Conservation (phyloP, 2,797 vertebrate species). For the Siniperca scherzeri region DNA sequence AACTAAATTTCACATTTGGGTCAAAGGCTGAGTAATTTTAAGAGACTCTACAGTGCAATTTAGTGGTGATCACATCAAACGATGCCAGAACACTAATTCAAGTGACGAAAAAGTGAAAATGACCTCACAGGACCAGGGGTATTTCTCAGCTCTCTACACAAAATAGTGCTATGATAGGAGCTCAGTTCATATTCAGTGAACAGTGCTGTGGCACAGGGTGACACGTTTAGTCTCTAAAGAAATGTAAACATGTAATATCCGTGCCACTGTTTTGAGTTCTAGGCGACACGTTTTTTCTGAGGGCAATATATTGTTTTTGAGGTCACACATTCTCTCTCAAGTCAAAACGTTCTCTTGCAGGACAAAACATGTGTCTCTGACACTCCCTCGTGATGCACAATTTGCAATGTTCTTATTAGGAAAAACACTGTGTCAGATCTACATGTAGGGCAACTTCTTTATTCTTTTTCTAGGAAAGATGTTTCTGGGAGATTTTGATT, state of each 20-base stretch:
- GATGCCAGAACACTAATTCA: slow-evolving; percentile 25
- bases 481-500: not conserved
- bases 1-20: slow-evolving; percentile 41
- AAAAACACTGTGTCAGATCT: not conserved
- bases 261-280: slow-evolving; percentile 1
- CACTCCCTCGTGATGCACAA: not conserved
- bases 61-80: slow-evolving; percentile 15
- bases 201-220: not conserved
- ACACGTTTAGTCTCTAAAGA: slow-evolving; percentile 18
- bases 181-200: not conserved
- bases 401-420: not conserved
- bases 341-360: slow-evolving; percentile 36
- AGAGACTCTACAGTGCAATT: slow-evolving; percentile 22
- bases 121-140: not conserved
- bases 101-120: slow-evolving; percentile 33
- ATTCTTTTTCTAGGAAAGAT: not conserved
- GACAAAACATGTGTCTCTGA: slow-evolving; percentile 17
- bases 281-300: not conserved
- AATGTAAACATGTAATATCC: slow-evolving; percentile 23
- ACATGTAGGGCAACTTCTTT: not conserved
- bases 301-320: slow-evolving; percentile 22
- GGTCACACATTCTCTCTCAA: slow-evolving; percentile 19
- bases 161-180: not conserved
- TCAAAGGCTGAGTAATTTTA: slow-evolving; percentile 46
- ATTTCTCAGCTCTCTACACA: slow-evolving; percentile 9